Percentiles rank a stretch among this genome's conserved stretches.
Conservation (phyloP, 2,113 vertebrate genomes). For the Calypte anna region DNA sequence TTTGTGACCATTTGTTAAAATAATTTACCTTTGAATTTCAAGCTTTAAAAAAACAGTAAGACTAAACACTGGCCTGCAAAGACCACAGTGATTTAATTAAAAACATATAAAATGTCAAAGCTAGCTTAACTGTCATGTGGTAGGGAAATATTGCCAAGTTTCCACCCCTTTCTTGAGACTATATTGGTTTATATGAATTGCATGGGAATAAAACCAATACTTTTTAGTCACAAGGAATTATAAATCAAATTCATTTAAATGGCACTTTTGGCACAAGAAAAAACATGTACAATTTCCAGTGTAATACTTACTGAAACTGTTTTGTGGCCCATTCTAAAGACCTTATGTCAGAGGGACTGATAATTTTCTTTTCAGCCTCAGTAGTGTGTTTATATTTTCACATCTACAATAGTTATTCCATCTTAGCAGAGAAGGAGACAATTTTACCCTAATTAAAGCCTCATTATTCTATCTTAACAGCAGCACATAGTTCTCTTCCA, state of each 20-base stretch:
- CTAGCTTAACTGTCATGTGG: neutral
- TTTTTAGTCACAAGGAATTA: neutral
- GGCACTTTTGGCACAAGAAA: neutral
- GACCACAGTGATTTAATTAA: constrained; percentile 49
- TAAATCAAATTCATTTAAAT: neutral
- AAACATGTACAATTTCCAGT: neutral
- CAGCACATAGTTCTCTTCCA: neutral
- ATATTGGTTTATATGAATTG: neutral
- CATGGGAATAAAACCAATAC: neutral
- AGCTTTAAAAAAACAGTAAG: constrained; percentile 31
- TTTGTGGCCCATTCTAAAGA: neutral
- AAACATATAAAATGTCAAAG: neutral
- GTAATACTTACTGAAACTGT: neutral
- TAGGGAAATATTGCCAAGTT: neutral
- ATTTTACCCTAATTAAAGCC: constrained; percentile 15
- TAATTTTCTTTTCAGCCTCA: neutral
- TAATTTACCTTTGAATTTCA: constrained; percentile 40
- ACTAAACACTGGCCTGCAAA: neutral
- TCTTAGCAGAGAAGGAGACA: neutral
- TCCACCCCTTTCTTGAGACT: neutral
- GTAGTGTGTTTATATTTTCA: neutral
- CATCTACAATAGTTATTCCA: neutral
- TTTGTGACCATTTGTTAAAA: constrained; percentile 34
- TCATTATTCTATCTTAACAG: constrained; percentile 12
- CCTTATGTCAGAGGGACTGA: neutral